A percentile compares a stretch with the other conserved stretches of the same genome.
Conservation (phyloP, 2,797 vertebrate species). For the Paguma larvata region DNA sequence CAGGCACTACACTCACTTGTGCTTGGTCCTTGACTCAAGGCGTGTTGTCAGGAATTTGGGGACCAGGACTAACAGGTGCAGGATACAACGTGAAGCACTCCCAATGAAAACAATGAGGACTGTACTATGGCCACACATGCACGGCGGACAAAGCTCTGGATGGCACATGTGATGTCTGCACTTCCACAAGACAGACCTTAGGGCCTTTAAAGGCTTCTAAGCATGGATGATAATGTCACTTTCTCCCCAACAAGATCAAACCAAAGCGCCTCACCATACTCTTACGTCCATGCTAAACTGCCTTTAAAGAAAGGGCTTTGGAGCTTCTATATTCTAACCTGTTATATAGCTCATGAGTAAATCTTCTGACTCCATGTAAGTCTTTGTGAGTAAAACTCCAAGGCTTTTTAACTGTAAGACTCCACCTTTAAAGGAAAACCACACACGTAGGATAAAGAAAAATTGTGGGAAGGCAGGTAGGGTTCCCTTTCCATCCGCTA, state of each 20-base stretch:
- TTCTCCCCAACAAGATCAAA: background rate
- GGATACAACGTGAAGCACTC: accelerated
- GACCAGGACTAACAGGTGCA: background rate
- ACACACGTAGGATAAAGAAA: background rate
- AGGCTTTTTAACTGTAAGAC: conserved; percentile 39
- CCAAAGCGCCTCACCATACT: background rate
- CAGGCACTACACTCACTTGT: background rate
- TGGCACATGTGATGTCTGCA: accelerated
- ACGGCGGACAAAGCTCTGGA: background rate
- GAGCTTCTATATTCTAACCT: background rate
- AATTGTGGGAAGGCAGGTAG: background rate
- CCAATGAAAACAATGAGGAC: background rate
- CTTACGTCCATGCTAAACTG: background rate
- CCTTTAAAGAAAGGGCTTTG: background rate
- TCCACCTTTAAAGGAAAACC: background rate
- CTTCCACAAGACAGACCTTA: background rate
- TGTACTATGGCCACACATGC: accelerated
- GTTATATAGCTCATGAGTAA: background rate
- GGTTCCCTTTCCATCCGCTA: conserved; percentile 24
- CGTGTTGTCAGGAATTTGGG: background rate
- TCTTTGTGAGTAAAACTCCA: conserved; percentile 24
- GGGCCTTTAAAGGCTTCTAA: background rate
- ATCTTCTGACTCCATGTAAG: background rate
- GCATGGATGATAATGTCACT: background rate
- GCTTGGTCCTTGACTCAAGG: background rate